Evolutionary conservation across 2,113 vertebrate species (phyloP), one percentile per base, ranked within the genome.

Genomic region (Cyprinodon tularosa): DNA sequence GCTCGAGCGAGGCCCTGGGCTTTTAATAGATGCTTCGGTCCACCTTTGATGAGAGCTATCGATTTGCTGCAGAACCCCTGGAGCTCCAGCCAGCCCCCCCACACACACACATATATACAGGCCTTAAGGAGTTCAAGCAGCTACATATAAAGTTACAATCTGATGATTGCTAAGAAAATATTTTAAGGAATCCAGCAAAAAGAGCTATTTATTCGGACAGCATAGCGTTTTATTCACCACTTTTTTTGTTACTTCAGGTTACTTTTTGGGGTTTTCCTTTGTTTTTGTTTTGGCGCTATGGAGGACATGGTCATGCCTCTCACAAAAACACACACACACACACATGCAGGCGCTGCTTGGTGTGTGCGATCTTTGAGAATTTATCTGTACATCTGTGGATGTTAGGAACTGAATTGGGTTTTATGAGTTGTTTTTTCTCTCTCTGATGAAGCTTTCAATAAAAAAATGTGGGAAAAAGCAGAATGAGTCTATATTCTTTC

Each of bases 371-470:
- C 79, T 88, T 91, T 91, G 90, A 92, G 78, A 92, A 89, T 86
- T 80, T 89, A 78, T 96, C 95, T 96, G 96, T 97, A 96, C 95
- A 96, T 97, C 96, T 96, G 96, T 97, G 96, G 97, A 97, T 96
- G 95, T 96, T 96, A 96, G 93, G 94, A 96, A 96, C 95, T 95
- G 95, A 96, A 93, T 96, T 97, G 93, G 96, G 94, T 97, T 98
- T 93, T 87, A 89, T 93, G 89, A 93, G 81, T 90, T 90, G 80
- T 84, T 91, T 75, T 45, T 57, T 74, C 81, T 91, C 96, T 96
- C 96, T 97, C 96, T 96, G 95, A 98, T 96, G 96, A 98, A 96
- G 96, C 97, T 98, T 98, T 98, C 96, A 98, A 98, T 98, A 97
- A 98, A 98, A 92, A 92, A 76, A 63, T 88, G 89, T 76, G 76